Conservation (phyloP, 2,113 vertebrate species). For the Nycticebus coucang region DNA sequence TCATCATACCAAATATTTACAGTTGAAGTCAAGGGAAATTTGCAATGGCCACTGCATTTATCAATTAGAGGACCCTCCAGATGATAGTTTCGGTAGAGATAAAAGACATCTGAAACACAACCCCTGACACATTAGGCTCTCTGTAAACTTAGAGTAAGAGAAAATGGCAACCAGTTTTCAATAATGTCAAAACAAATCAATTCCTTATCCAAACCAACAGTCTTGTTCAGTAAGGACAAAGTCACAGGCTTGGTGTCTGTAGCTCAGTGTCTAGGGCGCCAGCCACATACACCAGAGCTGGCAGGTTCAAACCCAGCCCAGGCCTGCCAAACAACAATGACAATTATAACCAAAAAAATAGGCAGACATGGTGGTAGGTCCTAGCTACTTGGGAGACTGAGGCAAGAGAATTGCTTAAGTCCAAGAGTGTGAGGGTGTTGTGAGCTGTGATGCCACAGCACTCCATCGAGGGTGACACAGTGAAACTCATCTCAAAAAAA, state of each 20-base stretch:
- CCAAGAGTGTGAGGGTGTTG: no score
- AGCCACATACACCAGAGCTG: no score
- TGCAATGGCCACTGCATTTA: not conserved
- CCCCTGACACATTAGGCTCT: not conserved
- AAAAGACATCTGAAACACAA: not conserved
- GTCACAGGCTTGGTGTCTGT: not conserved
- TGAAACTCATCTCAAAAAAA: no score
- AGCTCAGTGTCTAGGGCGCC: no score
- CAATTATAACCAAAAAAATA: no score
- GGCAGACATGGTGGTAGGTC: no score
- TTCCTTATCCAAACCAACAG: constrained; percentile 52
- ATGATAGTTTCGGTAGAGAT: not conserved
- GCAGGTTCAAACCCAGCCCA: no score
- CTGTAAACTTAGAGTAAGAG: not conserved
- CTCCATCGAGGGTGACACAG: no score
- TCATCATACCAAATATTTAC: constrained; percentile 15
- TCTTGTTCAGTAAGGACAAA: constrained; percentile 35
- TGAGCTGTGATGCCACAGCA: no score
- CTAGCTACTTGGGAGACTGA: no score
- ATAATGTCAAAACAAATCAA: constrained; percentile 46
- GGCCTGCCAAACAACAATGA: no score
- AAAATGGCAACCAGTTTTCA: not conserved
- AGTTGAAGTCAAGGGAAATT: constrained; percentile 22
- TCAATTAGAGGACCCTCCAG: not conserved
- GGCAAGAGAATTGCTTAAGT: no score